These are phyloP conservation scores for Allygus modestus DNA, from an alignment of 2,888 invertebrate genomes.

Conservation along the genomic window DNA sequence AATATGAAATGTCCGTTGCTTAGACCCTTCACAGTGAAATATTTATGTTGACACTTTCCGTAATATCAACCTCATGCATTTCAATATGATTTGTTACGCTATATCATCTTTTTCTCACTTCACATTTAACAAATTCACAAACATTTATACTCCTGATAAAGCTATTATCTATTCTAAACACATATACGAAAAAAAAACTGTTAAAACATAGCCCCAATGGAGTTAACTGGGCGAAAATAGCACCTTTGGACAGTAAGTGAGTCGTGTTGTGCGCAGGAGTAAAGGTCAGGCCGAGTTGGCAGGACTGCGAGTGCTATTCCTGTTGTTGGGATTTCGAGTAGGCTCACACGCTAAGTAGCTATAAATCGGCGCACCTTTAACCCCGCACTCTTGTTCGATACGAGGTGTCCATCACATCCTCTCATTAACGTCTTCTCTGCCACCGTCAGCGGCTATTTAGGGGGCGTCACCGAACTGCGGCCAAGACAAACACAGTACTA, in stretches of 20 bases:
- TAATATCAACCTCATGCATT: too few species aligned
- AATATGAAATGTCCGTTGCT: too few species aligned
- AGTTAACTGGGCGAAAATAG: neutral
- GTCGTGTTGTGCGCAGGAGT: conserved; percentile 23
- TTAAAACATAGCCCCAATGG: too few species aligned
- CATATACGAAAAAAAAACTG: too few species aligned
- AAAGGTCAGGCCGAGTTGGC: conserved; percentile 45
- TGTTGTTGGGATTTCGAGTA: conserved; percentile 52
- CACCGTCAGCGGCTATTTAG: conserved; percentile 1
- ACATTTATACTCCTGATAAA: too few species aligned
- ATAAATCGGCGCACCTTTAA: conserved; percentile 57
- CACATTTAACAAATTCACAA: too few species aligned
- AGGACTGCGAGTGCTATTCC: conserved; percentile 15
- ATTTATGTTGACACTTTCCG: too few species aligned
- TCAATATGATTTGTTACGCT: too few species aligned
- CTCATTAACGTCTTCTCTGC: conserved; percentile 20
- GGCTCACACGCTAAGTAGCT: conserved; percentile 41
- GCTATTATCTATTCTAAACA: too few species aligned
- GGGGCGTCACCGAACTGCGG: neutral
- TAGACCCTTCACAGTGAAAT: too few species aligned
- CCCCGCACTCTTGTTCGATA: conserved; percentile 43
- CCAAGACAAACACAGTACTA: neutral
- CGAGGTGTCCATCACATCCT: conserved; percentile 1
- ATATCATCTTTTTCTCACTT: neutral
- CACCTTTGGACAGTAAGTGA: neutral